phyloP scores from a whole-genome alignment of 2,797 vertebrate species.

The Orientallactaga sibirica region DNA sequence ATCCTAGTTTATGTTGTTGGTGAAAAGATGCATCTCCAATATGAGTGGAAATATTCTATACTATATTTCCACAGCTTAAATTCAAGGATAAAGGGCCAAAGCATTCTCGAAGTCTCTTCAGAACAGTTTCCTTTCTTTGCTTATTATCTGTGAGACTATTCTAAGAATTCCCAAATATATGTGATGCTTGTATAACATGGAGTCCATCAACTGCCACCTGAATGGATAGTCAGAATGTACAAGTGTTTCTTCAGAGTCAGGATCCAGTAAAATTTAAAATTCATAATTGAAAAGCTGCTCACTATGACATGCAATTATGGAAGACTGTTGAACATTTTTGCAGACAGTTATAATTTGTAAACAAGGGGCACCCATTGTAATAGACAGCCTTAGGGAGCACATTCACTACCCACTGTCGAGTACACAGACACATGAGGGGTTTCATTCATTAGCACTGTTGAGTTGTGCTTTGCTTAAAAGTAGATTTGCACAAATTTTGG shows the following conservation, averaged over 20 bases:
- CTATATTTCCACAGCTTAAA: not conserved
- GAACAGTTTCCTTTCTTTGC: not conserved
- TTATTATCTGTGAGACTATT: not conserved
- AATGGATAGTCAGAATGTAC: not conserved
- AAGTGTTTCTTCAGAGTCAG: slow-evolving; percentile 51
- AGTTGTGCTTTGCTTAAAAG: slow-evolving; percentile 14
- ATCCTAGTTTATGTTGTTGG: not conserved
- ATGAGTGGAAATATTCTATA: not conserved
- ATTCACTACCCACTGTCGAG: slow-evolving; percentile 62
- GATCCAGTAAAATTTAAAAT: slow-evolving; percentile 47
- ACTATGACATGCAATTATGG: slow-evolving; percentile 54
- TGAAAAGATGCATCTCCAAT: not conserved
- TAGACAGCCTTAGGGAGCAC: slow-evolving; percentile 30
- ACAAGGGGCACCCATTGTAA: slow-evolving; percentile 64
- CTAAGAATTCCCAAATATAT: not conserved
- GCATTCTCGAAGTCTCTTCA: not conserved
- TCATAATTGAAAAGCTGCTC: slow-evolving; percentile 66
- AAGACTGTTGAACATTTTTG: slow-evolving; percentile 52
- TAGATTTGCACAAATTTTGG: slow-evolving; percentile 16
- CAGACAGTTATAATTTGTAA: slow-evolving; percentile 65
- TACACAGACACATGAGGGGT: not conserved
- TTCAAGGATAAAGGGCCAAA: not conserved
- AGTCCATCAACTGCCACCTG: not conserved
- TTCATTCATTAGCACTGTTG: slow-evolving; percentile 36
- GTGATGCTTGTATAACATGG: not conserved